A percentile compares a stretch with the other conserved stretches of the same genome.
phyloP scores from a whole-genome alignment of 2,113 vertebrate genomes.

The Pelodiscus sinensis region DNA sequence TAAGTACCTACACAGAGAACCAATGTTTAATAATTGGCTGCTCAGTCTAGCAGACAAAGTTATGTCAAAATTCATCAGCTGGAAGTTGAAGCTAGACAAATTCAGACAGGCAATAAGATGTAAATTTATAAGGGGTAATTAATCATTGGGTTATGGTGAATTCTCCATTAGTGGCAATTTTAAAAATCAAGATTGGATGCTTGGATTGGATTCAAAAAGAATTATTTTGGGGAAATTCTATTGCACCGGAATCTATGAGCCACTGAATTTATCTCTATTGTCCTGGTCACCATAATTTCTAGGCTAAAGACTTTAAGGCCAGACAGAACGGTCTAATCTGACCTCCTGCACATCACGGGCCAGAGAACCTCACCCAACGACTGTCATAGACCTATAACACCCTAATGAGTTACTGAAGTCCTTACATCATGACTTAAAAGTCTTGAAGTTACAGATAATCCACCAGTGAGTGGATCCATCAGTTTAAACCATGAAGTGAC shows the following conservation, averaged over 20 bases:
- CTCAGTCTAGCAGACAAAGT: background rate
- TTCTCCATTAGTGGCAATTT: background rate
- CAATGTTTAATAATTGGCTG: background rate
- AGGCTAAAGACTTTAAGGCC: background rate
- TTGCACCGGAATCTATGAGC: background rate
- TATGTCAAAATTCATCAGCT: background rate
- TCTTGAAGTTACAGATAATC: background rate
- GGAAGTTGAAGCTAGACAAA: background rate
- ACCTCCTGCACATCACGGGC: background rate
- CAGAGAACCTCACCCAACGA: background rate
- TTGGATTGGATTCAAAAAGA: background rate
- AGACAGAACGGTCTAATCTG: background rate
- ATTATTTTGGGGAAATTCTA: background rate
- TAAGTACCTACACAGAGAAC: background rate
- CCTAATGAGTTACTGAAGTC: background rate
- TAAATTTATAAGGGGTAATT: background rate
- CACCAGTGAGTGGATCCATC: background rate
- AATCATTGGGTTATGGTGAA: background rate
- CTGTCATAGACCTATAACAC: background rate
- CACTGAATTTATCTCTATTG: background rate
- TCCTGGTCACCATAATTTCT: background rate
- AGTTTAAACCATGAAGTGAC: background rate
- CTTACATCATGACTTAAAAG: background rate
- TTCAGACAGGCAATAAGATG: background rate
- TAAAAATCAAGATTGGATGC: background rate